phyloP scores from a whole-genome alignment of 2,113 vertebrate genomes.

The Sceloporus undulatus region DNA sequence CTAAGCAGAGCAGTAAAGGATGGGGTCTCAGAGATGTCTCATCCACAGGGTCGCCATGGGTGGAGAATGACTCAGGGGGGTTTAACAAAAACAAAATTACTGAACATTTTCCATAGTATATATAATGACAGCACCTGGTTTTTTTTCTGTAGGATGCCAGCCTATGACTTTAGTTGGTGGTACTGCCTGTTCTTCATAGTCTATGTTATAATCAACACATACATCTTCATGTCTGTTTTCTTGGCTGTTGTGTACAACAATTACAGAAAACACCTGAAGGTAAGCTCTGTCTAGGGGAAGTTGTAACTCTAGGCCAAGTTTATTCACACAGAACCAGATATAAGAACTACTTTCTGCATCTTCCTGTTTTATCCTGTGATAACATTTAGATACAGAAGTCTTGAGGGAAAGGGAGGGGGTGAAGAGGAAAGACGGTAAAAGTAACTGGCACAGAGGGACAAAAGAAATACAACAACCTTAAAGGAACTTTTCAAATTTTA shows the following conservation, averaged over 20 bases:
- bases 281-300: slow-evolving; percentile 49
- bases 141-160: slow-evolving; percentile 90
- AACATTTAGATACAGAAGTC: no score
- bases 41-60: no score
- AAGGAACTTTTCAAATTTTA: no score
- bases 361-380: not conserved
- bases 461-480: no score
- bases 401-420: no score
- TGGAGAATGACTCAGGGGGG: no score
- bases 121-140: slow-evolving; percentile 1
- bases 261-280: slow-evolving; percentile 96
- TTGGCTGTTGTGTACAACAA: slow-evolving; percentile 96
- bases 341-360: not conserved
- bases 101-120: not conserved
- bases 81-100: no score
- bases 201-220: slow-evolving; percentile 92
- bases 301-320: not conserved
- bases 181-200: slow-evolving; percentile 91
- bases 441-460: no score
- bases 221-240: slow-evolving; percentile 97
- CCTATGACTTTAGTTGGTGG: slow-evolving; percentile 86
- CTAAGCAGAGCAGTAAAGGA: no score
- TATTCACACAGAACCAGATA: not conserved
- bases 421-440: no score
- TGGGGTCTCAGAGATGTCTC: no score